phyloP scores from a whole-genome alignment of 2,888 invertebrate genomes.

The Stenodera caucasica region DNA sequence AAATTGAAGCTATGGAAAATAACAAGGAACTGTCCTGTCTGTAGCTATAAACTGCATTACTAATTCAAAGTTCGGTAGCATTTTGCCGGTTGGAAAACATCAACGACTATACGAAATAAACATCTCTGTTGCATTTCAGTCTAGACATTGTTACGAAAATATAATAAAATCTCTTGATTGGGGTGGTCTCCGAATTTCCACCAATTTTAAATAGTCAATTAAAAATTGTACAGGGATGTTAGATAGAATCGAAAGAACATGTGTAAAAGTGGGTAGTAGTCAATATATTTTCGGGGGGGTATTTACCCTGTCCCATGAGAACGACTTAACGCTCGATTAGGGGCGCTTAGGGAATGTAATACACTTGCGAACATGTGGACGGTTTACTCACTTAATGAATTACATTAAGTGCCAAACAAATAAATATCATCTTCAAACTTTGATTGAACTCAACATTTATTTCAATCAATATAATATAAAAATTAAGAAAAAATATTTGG shows the following conservation, averaged over 20 bases:
- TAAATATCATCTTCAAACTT: constrained; percentile 26
- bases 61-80: constrained; percentile 34
- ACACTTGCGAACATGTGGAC: constrained; percentile 54
- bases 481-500: too few species aligned
- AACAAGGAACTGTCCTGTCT: constrained; percentile 26
- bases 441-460: not conserved
- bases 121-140: constrained; percentile 11
- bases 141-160: constrained; percentile 20
- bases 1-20: constrained; percentile 26
- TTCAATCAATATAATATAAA: too few species aligned
- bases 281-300: constrained; percentile 35
- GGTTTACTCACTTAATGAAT: constrained; percentile 50
- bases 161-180: too few species aligned
- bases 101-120: constrained; percentile 20
- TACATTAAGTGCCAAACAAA: constrained; percentile 49
- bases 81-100: constrained; percentile 9
- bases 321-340: constrained; percentile 56
- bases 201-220: constrained; percentile 27
- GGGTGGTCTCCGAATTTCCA: too few species aligned
- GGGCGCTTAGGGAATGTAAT: constrained; percentile 54
- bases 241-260: constrained; percentile 13
- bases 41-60: constrained; percentile 34
- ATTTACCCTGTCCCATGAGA: constrained; percentile 49
- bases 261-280: constrained; percentile 24
- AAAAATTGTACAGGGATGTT: constrained; percentile 15